These are phyloP conservation scores for Macrotis lagotis DNA, from an alignment of 2,113 vertebrate genomes.

Conservation along the genomic window DNA sequence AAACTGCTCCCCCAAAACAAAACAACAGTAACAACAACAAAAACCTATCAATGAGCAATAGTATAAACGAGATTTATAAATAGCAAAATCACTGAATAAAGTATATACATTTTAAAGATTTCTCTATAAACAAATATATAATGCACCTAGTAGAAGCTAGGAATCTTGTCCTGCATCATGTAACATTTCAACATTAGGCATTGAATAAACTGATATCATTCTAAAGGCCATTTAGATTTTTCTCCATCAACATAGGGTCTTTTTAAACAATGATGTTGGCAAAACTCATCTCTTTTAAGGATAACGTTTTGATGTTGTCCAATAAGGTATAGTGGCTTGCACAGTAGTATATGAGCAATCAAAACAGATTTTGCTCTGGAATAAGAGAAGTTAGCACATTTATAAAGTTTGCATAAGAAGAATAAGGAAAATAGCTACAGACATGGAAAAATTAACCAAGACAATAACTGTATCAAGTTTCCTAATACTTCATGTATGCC, in stretches of 20 bases:
- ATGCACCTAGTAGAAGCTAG: constrained; percentile 80
- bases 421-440: constrained; percentile 54
- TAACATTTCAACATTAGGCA: constrained; percentile 72
- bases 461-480: constrained; percentile 20
- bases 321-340: constrained; percentile 57
- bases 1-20: constrained; percentile 58
- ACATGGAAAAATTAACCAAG: constrained; percentile 48
- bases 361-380: constrained; percentile 57
- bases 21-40: constrained; percentile 62
- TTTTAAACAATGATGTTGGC: constrained; percentile 72
- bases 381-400: constrained; percentile 29
- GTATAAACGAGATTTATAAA: constrained; percentile 84
- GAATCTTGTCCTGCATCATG: constrained; percentile 77
- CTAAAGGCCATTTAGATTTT: constrained; percentile 76
- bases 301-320: constrained; percentile 66
- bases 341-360: constrained; percentile 44
- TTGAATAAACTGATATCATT: constrained; percentile 80
- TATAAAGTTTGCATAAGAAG: constrained; percentile 39
- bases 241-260: constrained; percentile 61
- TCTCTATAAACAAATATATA: constrained; percentile 86
- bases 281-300: constrained; percentile 72
- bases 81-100: constrained; percentile 86
- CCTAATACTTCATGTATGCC: constrained; percentile 3
- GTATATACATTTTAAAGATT: constrained; percentile 86
- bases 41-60: constrained; percentile 73